These are phyloP conservation scores for Nasonia vitripennis DNA, from an alignment of 1,140 invertebrate genomes.

Conservation along the genomic window DNA sequence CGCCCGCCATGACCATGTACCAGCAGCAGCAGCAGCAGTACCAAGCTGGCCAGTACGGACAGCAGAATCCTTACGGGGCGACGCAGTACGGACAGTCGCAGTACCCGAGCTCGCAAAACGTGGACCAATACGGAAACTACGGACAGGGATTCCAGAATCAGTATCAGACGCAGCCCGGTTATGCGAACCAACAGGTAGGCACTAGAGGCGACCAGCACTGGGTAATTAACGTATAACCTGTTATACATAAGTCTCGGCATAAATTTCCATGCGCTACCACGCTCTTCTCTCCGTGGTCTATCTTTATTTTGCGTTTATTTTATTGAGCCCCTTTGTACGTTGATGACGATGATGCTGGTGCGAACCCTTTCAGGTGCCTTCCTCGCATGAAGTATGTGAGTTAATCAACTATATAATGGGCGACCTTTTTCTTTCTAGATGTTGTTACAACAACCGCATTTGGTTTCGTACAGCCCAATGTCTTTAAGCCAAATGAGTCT, in stretches of 20 bases:
- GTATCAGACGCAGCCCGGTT: conserved; percentile 62
- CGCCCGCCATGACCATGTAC: conserved; percentile 47
- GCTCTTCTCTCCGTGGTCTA: no score
- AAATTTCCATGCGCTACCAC: background rate
- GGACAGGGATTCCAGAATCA: conserved; percentile 68
- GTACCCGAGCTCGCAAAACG: conserved; percentile 61
- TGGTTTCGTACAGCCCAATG: conserved; percentile 59
- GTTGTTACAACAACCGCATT: conserved; percentile 53
- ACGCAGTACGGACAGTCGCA: conserved; percentile 60
- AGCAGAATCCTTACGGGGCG: conserved; percentile 56
- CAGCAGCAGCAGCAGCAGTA: conserved; percentile 58
- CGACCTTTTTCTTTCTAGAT: conserved; percentile 62
- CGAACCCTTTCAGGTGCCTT: background rate
- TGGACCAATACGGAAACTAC: conserved; percentile 64
- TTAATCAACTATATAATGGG: background rate
- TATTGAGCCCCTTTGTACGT: background rate
- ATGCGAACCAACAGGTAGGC: conserved; percentile 68
- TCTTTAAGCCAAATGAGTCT: conserved; percentile 63
- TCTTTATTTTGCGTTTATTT: background rate
- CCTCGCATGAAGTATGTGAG: conserved; percentile 23
- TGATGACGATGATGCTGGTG: no score
- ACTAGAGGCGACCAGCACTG: background rate
- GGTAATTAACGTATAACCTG: background rate
- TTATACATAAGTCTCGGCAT: background rate
- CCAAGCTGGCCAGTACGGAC: conserved; percentile 59